These are phyloP conservation scores for Crenuchus spilurus DNA, from an alignment of 2,797 vertebrate species.

Conservation along the genomic window DNA sequence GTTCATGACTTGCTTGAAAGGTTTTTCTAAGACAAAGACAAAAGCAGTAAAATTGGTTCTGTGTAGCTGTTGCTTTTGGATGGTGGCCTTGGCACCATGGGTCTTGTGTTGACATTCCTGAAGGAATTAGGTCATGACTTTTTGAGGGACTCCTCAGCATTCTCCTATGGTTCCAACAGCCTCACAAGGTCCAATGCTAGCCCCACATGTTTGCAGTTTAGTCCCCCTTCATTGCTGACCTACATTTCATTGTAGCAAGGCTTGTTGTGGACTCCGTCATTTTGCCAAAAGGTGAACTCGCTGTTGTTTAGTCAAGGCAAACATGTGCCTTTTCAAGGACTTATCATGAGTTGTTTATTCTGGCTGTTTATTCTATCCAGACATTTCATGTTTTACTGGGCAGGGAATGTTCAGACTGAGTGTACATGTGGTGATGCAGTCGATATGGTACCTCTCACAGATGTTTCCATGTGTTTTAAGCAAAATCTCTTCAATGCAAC, in stretches of 20 bases:
- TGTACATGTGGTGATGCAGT: not conserved
- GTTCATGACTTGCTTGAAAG: constrained; percentile 6
- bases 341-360: constrained; percentile 5
- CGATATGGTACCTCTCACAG: not conserved
- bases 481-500: not conserved
- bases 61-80: constrained; percentile 41
- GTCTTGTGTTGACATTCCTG: constrained; percentile 52
- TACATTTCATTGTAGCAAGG: constrained; percentile 39
- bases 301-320: not conserved
- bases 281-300: constrained; percentile 1
- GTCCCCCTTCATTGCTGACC: constrained; percentile 41
- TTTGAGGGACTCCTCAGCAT: constrained; percentile 31
- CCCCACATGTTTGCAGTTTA: constrained; percentile 55
- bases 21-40: not conserved
- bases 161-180: constrained; percentile 40
- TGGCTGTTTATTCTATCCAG: not conserved
- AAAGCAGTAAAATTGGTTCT: constrained; percentile 21
- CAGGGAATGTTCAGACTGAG: not conserved
- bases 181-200: not conserved
- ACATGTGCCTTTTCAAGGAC: not conserved
- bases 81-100: constrained; percentile 16
- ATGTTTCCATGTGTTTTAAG: not conserved
- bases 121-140: constrained; percentile 54
- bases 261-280: not conserved
- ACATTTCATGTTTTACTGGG: not conserved